phyloP scores from a whole-genome alignment of 2,797 vertebrate species.

The Syncerus caffer region DNA sequence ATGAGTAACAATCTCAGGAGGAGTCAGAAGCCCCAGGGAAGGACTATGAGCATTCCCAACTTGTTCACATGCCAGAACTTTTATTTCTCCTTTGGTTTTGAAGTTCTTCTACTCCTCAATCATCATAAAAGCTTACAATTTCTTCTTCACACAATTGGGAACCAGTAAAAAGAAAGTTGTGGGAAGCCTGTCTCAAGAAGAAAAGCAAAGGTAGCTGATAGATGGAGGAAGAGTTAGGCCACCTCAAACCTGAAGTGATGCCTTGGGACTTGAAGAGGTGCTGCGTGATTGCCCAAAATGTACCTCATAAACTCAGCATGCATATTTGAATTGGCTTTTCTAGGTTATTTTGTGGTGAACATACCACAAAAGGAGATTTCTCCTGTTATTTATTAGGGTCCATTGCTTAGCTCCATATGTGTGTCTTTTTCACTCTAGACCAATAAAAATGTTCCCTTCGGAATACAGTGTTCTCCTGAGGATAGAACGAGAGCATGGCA shows the following conservation, averaged over 20 bases:
- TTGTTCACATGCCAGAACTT: neutral
- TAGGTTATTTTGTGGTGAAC: no score
- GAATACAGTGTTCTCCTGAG: neutral
- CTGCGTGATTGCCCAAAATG: no score
- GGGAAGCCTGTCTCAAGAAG: neutral
- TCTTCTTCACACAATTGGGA: neutral
- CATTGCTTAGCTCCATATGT: neutral
- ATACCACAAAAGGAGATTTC: neutral
- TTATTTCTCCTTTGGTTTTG: neutral
- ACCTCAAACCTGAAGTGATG: neutral
- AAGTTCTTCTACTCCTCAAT: neutral
- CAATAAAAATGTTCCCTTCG: rapidly evolving
- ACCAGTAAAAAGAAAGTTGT: neutral
- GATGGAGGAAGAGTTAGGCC: neutral
- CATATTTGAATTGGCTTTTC: neutral
- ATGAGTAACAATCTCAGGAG: neutral
- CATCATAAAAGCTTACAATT: neutral
- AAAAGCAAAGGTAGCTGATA: neutral
- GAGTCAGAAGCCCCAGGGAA: neutral
- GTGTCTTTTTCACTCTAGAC: neutral
- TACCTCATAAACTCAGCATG: neutral
- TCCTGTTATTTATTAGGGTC: no score
- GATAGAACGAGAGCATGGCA: neutral
- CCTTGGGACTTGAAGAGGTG: no score
- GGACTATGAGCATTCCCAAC: neutral